Evolutionary conservation across 2,888 invertebrate genomes (phyloP), one percentile per base, ranked within the genome.

Genomic region (Isotomurus palustris): DNA sequence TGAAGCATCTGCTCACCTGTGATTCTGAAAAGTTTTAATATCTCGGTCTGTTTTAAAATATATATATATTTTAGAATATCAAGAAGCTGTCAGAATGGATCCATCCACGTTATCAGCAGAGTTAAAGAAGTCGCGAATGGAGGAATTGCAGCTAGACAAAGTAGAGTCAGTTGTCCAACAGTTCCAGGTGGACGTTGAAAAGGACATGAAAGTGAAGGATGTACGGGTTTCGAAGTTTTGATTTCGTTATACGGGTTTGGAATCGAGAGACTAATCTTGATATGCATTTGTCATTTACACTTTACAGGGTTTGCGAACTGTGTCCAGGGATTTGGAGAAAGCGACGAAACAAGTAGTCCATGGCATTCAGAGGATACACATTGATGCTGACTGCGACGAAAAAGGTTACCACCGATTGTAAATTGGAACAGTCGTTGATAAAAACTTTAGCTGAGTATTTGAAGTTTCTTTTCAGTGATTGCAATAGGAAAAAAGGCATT

Each of bases 381-480:
- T 49, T 8, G 48, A 49, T 3, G 48, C 48, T n/a, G 48, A 49
- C 29, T 19, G 28, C 22, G 48, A 49, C 19, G 48, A 49, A 49
- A 29, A 32, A 19, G 28, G 48, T 49, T 35, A 28, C 10, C 19
- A 14, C 21, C 12, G 4, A 6, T 43, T 21, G 22, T 43, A 14
- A 12, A 40, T 8, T 43, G 5, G n/a, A n/a, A n/a, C n/a, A n/a
- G n/a, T n/a, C n/a, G n/a, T n/a, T n/a, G n/a, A n/a, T n/a, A n/a
- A n/a, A n/a, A 19, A 21, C 8, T 10, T 40, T 40, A n/a, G 8
- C 19, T 40, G 17, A n/a, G 40, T 8, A 12, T 40, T 8, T 40
- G 27, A 8, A 27, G 10, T 47, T 14, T 6, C 17, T 21, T 3
- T 10, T 4, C 32, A 49, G 48, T 28, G 6, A 14, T 29, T 21